These are phyloP conservation scores for Agrilus mali DNA, from an alignment of 2,888 invertebrate species.

Conservation along the genomic window DNA sequence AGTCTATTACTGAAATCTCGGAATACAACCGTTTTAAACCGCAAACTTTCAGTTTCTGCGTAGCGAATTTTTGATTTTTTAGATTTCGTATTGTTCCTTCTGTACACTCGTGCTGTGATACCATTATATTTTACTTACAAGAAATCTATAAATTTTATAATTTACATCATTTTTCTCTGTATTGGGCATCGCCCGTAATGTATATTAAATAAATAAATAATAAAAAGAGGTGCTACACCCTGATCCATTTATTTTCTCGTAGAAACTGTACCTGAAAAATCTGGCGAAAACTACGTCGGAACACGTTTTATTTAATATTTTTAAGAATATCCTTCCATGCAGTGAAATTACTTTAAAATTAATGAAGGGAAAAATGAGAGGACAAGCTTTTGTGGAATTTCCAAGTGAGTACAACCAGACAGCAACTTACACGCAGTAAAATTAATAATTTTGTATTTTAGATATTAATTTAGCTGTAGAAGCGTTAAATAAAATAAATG, in stretches of 20 bases:
- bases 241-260: conserved; percentile 12
- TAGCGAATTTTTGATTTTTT: too few relatives aligned
- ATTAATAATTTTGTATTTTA: conserved; percentile 21
- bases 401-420: conserved; percentile 28
- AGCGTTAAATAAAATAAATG: conserved; percentile 40
- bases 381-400: conserved; percentile 46
- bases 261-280: conserved; percentile 46
- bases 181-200: too few relatives aligned
- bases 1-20: too few relatives aligned
- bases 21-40: too few relatives aligned
- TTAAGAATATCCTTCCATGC: conserved; percentile 32
- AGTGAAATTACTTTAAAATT: conserved; percentile 31
- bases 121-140: too few relatives aligned
- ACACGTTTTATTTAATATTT: conserved; percentile 37
- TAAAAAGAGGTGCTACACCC: too few relatives aligned
- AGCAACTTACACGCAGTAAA: background rate
- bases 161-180: too few relatives aligned
- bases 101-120: too few relatives aligned
- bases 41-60: too few relatives aligned
- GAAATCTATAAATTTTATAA: too few relatives aligned
- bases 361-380: conserved; percentile 43
- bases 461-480: conserved; percentile 35
- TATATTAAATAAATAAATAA: too few relatives aligned
- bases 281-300: conserved; percentile 36
- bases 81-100: too few relatives aligned